Percentiles rank a stretch among this genome's conserved stretches.
Conservation (phyloP, 2,888 invertebrate species). For the Drosophila subquinaria region DNA sequence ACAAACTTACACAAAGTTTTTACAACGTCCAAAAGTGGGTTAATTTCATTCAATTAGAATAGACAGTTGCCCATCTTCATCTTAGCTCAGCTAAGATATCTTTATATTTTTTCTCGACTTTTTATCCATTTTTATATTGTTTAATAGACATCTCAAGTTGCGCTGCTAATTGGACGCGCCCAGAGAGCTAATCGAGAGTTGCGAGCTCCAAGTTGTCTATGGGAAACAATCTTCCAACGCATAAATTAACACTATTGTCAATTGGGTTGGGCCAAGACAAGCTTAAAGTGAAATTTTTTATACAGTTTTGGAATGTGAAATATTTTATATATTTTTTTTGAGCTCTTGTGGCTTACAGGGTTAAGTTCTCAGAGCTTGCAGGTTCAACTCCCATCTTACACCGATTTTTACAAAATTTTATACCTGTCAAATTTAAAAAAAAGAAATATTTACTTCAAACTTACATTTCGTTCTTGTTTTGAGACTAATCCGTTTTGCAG, state of each 20-base stretch:
- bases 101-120: constrained; percentile 18
- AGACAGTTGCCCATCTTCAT: constrained; percentile 33
- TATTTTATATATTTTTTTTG: neutral
- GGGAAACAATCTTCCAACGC: constrained; percentile 57
- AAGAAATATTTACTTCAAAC: neutral
- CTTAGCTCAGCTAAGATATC: constrained; percentile 14
- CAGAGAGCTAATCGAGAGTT: constrained; percentile 48
- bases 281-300: constrained; percentile 45
- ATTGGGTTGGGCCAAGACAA: constrained; percentile 12
- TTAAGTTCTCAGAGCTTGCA: too few relatives aligned
- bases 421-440: too few relatives aligned
- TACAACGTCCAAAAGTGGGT: constrained; percentile 67
- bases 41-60: constrained; percentile 79
- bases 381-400: too few relatives aligned
- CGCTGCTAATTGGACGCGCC: constrained; percentile 71
- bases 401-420: too few relatives aligned
- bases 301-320: constrained; percentile 25
- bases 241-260: constrained; percentile 55
- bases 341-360: too few relatives aligned
- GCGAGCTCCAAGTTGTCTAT: constrained; percentile 27
- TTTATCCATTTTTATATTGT: constrained; percentile 18
- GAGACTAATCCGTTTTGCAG: constrained; percentile 43
- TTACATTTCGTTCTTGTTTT: constrained; percentile 37
- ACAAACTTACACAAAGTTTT: constrained; percentile 47
- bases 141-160: constrained; percentile 58